Percentiles rank a stretch among this genome's conserved stretches.
phyloP scores from a whole-genome alignment of 2,797 vertebrate species.

The Podarcis lilfordi region DNA sequence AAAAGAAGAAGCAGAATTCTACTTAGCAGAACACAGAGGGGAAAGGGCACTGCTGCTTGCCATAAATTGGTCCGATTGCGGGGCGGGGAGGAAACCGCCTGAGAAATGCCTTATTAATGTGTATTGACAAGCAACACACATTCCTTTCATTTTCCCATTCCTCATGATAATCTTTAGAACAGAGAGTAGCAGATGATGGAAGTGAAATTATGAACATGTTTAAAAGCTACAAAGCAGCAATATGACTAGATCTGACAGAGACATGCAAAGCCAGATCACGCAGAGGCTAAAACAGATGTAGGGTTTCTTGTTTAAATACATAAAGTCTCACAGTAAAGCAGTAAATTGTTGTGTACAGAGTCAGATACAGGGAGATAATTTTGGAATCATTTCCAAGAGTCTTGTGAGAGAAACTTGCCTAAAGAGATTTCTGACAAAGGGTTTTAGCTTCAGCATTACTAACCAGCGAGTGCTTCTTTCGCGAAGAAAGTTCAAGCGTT shows the following conservation, averaged over 20 bases:
- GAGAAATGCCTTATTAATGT: conserved; percentile 58
- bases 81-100: not conserved
- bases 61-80: conserved; percentile 34
- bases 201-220: conserved; percentile 41
- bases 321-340: conserved; percentile 27
- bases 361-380: not conserved
- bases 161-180: conserved; percentile 32
- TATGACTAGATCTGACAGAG: conserved; percentile 31
- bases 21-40: conserved; percentile 44
- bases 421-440: conserved; percentile 47
- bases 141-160: conserved; percentile 3
- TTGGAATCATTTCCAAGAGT: conserved; percentile 12
- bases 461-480: conserved; percentile 98
- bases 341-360: conserved; percentile 21
- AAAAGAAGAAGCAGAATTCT: conserved; percentile 42
- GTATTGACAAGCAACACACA: conserved; percentile 56
- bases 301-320: conserved; percentile 36
- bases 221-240: conserved; percentile 36
- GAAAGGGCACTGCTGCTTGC: conserved; percentile 35
- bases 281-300: conserved; percentile 16
- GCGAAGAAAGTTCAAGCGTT: conserved; percentile 95
- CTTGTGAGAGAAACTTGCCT: conserved; percentile 35
- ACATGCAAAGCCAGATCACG: conserved; percentile 12
- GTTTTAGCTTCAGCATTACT: conserved; percentile 70
- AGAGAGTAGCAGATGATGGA: conserved; percentile 16